These are phyloP conservation scores for Gisinianus flammeolus DNA, from an alignment of 2,888 invertebrate species.

Conservation along the genomic window DNA sequence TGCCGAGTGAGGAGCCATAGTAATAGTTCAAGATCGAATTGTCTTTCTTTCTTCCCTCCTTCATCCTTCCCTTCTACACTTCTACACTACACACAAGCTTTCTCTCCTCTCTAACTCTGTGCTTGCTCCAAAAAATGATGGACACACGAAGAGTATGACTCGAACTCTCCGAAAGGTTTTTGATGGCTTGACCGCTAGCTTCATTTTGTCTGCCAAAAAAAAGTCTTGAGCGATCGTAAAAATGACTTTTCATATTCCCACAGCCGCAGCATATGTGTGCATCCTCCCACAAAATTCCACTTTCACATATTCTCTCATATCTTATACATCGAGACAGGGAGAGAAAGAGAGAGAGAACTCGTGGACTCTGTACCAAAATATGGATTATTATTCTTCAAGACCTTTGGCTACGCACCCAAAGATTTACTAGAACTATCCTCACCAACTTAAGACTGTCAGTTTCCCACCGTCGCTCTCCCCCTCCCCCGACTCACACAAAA, in stretches of 20 bases:
- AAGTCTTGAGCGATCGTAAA: conserved; percentile 57
- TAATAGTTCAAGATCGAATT: conserved; percentile 45
- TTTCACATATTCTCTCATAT: conserved; percentile 33
- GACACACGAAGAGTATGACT: conserved; percentile 44
- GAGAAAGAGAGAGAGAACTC: not conserved
- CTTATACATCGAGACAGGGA: conserved; percentile 3
- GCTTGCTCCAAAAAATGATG: conserved; percentile 45
- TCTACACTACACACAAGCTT: not conserved
- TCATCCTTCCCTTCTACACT: not conserved
- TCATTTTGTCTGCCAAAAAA: conserved; percentile 56
- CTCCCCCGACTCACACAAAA: not conserved
- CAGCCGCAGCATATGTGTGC: conserved; percentile 38
- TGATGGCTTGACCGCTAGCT: conserved; percentile 58
- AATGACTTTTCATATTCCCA: conserved; percentile 58
- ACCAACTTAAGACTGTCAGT: not conserved
- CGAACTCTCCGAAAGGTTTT: conserved; percentile 37
- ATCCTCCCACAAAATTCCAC: conserved; percentile 33
- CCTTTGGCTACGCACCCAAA: not conserved
- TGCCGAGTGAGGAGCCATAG: conserved; percentile 9
- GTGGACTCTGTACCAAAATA: not conserved
- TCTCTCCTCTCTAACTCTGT: conserved; percentile 4
- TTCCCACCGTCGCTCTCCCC: conserved; percentile 2
- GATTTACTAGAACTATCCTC: not conserved
- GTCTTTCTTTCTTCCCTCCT: conserved; percentile 44
- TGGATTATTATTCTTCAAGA: conserved; percentile 7